Conservation (phyloP, 1,140 invertebrate genomes). For the Drosophila kurseongensis region DNA sequence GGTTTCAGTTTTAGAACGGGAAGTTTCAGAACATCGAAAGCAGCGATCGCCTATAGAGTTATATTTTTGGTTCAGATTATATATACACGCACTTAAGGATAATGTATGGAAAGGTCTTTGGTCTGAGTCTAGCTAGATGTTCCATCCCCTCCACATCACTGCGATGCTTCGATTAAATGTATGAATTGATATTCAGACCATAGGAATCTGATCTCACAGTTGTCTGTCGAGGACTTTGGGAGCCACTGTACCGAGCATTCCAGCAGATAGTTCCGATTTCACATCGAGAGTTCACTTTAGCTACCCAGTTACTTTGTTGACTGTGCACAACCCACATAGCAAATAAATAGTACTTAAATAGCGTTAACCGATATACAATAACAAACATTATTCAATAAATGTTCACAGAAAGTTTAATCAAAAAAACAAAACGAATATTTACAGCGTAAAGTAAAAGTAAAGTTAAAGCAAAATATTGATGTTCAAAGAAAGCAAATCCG, state of each 20-base stretch:
- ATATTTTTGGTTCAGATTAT: constrained; percentile 32
- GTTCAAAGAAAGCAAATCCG: constrained; percentile 63
- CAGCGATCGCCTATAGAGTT: constrained; percentile 41
- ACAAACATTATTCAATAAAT: constrained; percentile 72
- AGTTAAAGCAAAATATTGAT: constrained; percentile 67
- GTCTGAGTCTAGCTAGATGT: constrained; percentile 21
- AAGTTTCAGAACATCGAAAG: constrained; percentile 55
- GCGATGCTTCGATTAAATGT: constrained; percentile 15
- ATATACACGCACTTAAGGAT: constrained; percentile 21
- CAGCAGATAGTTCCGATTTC: constrained; percentile 6
- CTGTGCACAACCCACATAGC: constrained; percentile 42
- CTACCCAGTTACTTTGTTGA: constrained; percentile 40
- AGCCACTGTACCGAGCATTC: not conserved
- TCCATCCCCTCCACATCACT: not conserved
- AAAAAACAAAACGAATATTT: constrained; percentile 68
- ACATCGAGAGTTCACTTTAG: constrained; percentile 26
- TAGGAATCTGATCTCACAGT: constrained; percentile 18
- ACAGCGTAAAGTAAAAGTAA: constrained; percentile 56
- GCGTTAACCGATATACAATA: constrained; percentile 65
- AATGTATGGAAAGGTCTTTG: constrained; percentile 9
- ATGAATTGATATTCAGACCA: constrained; percentile 10
- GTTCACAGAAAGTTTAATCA: constrained; percentile 76
- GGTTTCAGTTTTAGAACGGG: constrained; percentile 68
- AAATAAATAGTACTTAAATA: constrained; percentile 43
- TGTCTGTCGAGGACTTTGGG: constrained; percentile 4